phyloP scores from a whole-genome alignment of 2,888 invertebrate genomes.

The Carpatolechia fugitivella region DNA sequence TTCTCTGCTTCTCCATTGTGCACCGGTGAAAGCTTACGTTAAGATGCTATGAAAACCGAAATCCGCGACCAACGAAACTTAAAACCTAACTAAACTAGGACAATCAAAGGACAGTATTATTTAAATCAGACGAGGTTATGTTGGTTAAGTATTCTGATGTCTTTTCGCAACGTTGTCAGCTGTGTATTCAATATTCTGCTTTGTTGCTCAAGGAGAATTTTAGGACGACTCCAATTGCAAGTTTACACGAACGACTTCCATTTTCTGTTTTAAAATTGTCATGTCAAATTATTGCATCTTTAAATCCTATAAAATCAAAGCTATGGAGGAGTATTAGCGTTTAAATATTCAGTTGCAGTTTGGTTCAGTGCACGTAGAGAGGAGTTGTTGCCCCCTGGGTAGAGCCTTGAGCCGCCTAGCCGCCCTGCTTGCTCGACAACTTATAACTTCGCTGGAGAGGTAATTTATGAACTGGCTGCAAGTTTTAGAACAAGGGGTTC shows the following conservation, averaged over 20 bases:
- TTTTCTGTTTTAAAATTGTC: background rate
- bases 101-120: background rate
- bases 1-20: slow-evolving; percentile 60
- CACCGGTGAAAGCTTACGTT: slow-evolving; percentile 53
- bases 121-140: background rate
- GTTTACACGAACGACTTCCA: background rate
- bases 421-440: slow-evolving; percentile 21
- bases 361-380: slow-evolving; percentile 62
- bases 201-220: background rate
- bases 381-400: slow-evolving; percentile 60
- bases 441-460: slow-evolving; percentile 7
- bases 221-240: background rate
- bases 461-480: slow-evolving; percentile 11
- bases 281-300: too few relatives aligned
- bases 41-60: slow-evolving; percentile 12
- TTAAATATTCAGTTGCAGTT: slow-evolving; percentile 49
- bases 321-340: slow-evolving; percentile 25
- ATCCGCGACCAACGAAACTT: slow-evolving; percentile 4
- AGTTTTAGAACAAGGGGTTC: slow-evolving; percentile 8
- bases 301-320: background rate
- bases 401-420: slow-evolving; percentile 50
- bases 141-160: background rate
- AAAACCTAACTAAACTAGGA: background rate
- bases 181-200: background rate
- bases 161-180: background rate